Base-by-base conservation (phyloP, 2,888 invertebrate species). In the Parthenolecanium corni region DNA sequence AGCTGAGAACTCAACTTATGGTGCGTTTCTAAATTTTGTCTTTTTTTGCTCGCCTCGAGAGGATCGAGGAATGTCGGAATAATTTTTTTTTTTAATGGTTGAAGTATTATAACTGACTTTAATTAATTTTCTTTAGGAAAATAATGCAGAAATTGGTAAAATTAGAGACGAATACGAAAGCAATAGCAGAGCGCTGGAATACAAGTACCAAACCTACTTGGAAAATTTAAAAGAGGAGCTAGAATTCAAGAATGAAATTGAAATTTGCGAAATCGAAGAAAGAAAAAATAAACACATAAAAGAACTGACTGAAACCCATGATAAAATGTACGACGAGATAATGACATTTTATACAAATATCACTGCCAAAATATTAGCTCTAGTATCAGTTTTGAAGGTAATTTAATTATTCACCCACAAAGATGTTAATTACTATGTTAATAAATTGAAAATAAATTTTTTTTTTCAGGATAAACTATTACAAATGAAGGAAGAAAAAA, bases 331-430 rank as follows among this genome's bases (percentile, higher is more conserved):
- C 72, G 80, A 82, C 47, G 90, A 94, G 72, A 84, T 95, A 76
- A 94, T 93, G 73, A 89, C 86, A 73, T 95, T 94, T 75, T 96
- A 94, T 71, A 93, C 93, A 70, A 92, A 94, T 70, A 93, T 95
- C 58, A 92, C 92, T 0, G 76, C 92, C 14, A 94, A 94, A 73
- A 95, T 95, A 75, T 77, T 95, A 67, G 89, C 91, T 0, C 76
- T 95, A 2, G 94, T 95, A 65, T 87, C 87, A 71, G 88, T 88
- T 68, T 76, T 95, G 38, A 95, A 94, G 77, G 83, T 82, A 72
- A 40, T 21, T 20, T 20, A 9, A 14, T 16, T 11, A 18, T 25
- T 25, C 44, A 49, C n/a, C 38, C 9, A 38, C 14, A 11, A 12
- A 2, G 1, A 14, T 21, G 11, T 1, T 21, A 3, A 23, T 49